These are phyloP conservation scores for Aptenodytes forsteri DNA, from an alignment of 2,113 vertebrate genomes.

Conservation along the genomic window DNA sequence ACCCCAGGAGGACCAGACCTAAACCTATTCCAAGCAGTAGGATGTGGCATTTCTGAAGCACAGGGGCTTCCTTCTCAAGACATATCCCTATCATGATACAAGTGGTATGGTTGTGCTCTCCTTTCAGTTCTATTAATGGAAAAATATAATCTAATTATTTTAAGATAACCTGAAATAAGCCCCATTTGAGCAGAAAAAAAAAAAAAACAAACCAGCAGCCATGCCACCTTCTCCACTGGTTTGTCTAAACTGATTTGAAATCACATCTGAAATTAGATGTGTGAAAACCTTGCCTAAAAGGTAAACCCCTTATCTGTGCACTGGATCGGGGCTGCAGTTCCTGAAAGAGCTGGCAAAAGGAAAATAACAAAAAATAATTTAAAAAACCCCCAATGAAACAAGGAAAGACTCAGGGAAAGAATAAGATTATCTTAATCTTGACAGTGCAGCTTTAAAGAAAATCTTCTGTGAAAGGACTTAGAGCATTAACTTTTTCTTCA, in stretches of 20 bases:
- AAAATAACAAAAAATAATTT: neutral
- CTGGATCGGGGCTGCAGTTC: neutral
- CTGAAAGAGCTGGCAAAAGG: neutral
- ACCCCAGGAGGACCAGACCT: neutral
- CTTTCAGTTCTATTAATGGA: neutral
- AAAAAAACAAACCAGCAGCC: neutral
- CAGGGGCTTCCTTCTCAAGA: neutral
- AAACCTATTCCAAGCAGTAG: neutral
- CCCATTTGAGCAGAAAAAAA: neutral
- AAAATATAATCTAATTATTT: neutral
- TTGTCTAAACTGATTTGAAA: neutral
- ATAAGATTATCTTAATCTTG: neutral
- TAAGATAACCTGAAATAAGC: neutral
- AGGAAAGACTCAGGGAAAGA: neutral
- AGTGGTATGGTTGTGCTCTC: neutral
- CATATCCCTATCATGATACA: neutral
- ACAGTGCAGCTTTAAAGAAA: neutral
- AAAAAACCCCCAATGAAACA: neutral
- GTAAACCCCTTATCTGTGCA: neutral
- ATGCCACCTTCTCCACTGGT: neutral
- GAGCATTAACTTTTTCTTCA: neutral
- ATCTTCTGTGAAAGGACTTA: neutral
- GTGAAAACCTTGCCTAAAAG: neutral
- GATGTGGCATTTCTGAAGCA: neutral
- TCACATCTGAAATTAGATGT: neutral